Conservation (phyloP, 2,888 invertebrate genomes). For the Andrena flavipes region DNA sequence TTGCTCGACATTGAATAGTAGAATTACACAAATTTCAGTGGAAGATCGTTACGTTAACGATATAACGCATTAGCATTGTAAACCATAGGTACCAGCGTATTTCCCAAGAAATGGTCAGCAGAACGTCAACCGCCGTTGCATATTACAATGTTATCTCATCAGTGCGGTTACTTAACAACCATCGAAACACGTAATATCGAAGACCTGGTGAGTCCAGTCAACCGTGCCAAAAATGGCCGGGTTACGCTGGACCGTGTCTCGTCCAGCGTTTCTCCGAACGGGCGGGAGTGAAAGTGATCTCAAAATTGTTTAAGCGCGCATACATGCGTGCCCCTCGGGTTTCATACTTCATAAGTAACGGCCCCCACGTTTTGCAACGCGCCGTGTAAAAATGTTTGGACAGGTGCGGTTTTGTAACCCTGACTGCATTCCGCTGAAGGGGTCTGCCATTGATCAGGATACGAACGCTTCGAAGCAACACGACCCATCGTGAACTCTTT, state of each 20-base stretch:
- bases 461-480: background rate
- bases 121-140: background rate
- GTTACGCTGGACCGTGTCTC: conserved; percentile 46
- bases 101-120: background rate
- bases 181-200: conserved; percentile 51
- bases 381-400: conserved; percentile 70
- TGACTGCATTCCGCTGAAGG: conserved; percentile 63
- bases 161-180: conserved; percentile 54
- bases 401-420: conserved; percentile 75
- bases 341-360: conserved; percentile 36
- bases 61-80: background rate
- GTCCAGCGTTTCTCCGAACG: conserved; percentile 70
- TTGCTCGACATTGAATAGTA: too few species aligned
- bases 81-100: background rate
- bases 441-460: conserved; percentile 30
- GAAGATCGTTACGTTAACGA: conserved; percentile 4
- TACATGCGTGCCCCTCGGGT: background rate
- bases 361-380: conserved; percentile 69
- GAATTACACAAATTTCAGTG: too few species aligned
- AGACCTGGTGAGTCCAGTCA: conserved; percentile 22
- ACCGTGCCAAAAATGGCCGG: conserved; percentile 43
- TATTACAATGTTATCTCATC: conserved; percentile 48
- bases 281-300: conserved; percentile 83
- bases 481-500: background rate
- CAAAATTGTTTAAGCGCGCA: conserved; percentile 74